phyloP scores from a whole-genome alignment of 2,888 invertebrate genomes.

The Cheiracanthium punctorium region DNA sequence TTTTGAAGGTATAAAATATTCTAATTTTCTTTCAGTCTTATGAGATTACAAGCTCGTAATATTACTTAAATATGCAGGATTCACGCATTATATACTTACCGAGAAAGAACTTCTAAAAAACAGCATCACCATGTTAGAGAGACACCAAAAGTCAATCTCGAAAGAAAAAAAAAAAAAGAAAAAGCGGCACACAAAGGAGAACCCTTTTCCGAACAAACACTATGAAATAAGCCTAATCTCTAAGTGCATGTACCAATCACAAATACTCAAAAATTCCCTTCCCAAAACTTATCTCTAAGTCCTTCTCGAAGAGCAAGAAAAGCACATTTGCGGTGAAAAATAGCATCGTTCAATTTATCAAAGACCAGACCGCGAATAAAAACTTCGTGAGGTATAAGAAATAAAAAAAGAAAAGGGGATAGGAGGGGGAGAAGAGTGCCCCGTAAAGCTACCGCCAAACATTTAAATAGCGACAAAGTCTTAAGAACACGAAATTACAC shows the following conservation, averaged over 20 bases:
- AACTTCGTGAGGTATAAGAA: not conserved
- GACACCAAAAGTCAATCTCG: too few relatives aligned
- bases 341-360: slow-evolving; percentile 50
- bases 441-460: slow-evolving; percentile 29
- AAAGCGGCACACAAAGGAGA: not conserved
- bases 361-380: not conserved
- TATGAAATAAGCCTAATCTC: not conserved
- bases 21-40: too few relatives aligned
- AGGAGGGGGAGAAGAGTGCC: not conserved
- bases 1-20: too few relatives aligned
- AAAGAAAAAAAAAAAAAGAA: too few relatives aligned
- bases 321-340: slow-evolving; percentile 37
- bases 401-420: slow-evolving; percentile 9
- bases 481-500: slow-evolving; percentile 60
- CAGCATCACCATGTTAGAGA: too few relatives aligned
- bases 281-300: slow-evolving; percentile 3
- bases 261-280: not conserved
- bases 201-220: not conserved
- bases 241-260: not conserved
- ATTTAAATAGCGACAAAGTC: slow-evolving; percentile 61
- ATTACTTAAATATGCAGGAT: too few relatives aligned
- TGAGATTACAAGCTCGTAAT: too few relatives aligned
- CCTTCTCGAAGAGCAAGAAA: not conserved
- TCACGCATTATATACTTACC: too few relatives aligned
- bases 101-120: too few relatives aligned